Evolutionary conservation across 2,113 vertebrate genomes (phyloP), one percentile per base, ranked within the genome.

Genomic region (Muscicapa adusta): DNA sequence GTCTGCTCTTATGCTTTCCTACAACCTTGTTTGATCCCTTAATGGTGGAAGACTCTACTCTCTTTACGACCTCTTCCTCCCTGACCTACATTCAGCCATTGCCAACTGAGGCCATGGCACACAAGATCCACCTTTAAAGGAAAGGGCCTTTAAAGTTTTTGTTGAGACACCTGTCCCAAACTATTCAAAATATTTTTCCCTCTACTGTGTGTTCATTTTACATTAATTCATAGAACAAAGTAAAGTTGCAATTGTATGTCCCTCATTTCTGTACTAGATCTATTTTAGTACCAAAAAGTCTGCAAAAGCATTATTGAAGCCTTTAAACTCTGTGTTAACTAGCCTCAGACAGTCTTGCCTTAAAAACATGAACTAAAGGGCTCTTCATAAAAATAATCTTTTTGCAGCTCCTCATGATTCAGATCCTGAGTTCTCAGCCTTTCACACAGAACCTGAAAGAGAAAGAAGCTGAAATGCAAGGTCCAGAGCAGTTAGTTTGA

Each of bases 41-140:
- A 68, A 53, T 14, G 4, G 33, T 38, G 38, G 77, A 73, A 38
- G 36, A 36, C 29, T 84, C 42, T 6, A 51, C 7, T 60, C 43
- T 89, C 13, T 25, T 60, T 20, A 56, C 24, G 56, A 67, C 22
- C 6, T 47, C 29, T 80, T 76, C 26, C n/a, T 79, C 20, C 6
- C 18, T 42, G 42, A 51, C 34, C 18, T 43, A 67, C 31, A 36
- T 36, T 70, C 20, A 48, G 54, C 24, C 26, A 43, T 0, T 18
- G 17, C 7, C 43, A 43, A 8, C 50, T 48, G 19, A 50, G 10
- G n/a, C 11, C 18, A 47, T 0, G 0, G 15, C 34, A 83, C 24
- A 67, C 2, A 10, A 82, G 16, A 54, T n/a, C 18, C 3, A 22
- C 33, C 17, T 5, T 24, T 47, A 25, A 75, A 78, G 56, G 11